phyloP scores from a whole-genome alignment of 2,113 vertebrate species.

The Paedocypris sp. region DNA sequence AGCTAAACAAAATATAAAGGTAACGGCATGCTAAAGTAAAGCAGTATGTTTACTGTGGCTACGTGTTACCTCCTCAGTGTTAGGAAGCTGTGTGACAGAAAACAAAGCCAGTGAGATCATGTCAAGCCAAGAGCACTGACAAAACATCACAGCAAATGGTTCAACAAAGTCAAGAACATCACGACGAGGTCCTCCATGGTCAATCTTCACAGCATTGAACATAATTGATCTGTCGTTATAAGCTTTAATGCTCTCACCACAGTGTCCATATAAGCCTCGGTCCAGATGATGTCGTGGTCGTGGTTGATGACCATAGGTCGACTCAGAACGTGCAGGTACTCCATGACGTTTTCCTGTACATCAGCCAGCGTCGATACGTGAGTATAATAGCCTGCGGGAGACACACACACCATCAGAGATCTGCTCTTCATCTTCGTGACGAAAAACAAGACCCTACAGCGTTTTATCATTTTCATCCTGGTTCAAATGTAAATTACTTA shows the following conservation, averaged over 20 bases:
- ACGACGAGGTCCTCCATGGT: no score
- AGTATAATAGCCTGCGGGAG: conserved; percentile 79
- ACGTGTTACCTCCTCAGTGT: conserved; percentile 71
- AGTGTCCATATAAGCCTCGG: conserved; percentile 91
- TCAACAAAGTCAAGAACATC: no score
- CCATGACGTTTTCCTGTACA: conserved; percentile 94
- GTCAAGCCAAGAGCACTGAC: no score
- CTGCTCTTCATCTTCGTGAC: neutral
- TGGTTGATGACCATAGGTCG: conserved; percentile 98
- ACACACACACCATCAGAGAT: neutral
- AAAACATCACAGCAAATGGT: no score
- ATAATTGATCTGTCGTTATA: no score
- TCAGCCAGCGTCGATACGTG: conserved; percentile 91
- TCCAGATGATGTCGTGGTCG: conserved; percentile 94
- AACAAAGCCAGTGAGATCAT: neutral
- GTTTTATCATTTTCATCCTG: no score
- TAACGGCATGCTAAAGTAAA: neutral
- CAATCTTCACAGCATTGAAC: no score
- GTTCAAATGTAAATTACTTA: no score
- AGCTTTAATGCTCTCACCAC: conserved; percentile 68
- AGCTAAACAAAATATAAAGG: conserved; percentile 5
- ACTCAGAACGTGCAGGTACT: conserved; percentile 92
- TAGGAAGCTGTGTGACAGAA: conserved; percentile 62
- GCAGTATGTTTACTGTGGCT: neutral
- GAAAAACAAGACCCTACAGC: no score